A percentile compares a stretch with the other conserved stretches of the same genome.
Conservation (phyloP, 2,888 invertebrate genomes). For the Drosophila ustulata region DNA sequence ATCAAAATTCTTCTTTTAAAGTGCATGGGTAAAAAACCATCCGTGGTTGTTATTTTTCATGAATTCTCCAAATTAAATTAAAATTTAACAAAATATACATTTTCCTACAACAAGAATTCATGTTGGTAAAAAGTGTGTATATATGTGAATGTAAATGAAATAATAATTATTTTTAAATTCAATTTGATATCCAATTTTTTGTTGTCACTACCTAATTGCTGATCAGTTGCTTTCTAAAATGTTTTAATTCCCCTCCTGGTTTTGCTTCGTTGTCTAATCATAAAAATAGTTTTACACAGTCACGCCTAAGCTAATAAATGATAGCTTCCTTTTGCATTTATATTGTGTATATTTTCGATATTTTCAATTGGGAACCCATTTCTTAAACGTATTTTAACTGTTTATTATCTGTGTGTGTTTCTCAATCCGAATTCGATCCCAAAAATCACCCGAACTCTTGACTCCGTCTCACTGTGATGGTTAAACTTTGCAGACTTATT, state of each 20-base stretch:
- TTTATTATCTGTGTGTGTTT: constrained; percentile 40
- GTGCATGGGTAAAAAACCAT: not conserved
- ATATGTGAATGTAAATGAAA: not conserved
- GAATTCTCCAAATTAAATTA: not conserved
- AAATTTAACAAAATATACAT: no score
- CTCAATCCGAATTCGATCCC: constrained; percentile 30
- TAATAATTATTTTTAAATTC: not conserved
- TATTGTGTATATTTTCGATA: constrained; percentile 21
- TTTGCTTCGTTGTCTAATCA: no score
- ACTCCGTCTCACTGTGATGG: constrained; percentile 13
- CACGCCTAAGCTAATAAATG: not conserved
- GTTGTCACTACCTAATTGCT: not conserved
- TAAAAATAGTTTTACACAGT: not conserved
- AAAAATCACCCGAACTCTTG: constrained; percentile 6
- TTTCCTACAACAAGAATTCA: no score
- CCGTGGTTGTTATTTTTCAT: not conserved
- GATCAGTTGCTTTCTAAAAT: not conserved
- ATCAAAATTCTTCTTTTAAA: not conserved
- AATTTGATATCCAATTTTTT: not conserved
- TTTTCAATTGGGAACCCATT: not conserved
- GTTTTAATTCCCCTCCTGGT: not conserved
- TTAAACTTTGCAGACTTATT: constrained; percentile 83
- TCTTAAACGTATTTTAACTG: constrained; percentile 31
- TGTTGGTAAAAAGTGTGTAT: not conserved
- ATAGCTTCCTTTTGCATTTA: constrained; percentile 20